These are phyloP conservation scores for Hiodon alosoides DNA, from an alignment of 2,113 vertebrate genomes.

Conservation along the genomic window DNA sequence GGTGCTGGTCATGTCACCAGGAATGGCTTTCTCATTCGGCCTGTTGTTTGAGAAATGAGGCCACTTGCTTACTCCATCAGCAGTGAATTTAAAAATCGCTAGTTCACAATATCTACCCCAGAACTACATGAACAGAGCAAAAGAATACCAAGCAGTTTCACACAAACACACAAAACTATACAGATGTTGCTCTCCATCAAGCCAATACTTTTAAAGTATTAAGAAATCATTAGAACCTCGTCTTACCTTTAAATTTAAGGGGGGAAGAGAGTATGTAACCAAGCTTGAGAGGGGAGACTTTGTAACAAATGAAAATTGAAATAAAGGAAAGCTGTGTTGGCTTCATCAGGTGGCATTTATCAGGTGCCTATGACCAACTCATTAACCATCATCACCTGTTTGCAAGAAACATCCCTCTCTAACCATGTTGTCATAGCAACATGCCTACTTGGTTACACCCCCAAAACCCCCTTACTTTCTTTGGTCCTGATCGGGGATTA, in stretches of 20 bases:
- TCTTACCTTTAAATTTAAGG: not conserved
- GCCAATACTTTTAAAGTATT: too few relatives aligned
- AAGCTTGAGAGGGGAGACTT: not conserved
- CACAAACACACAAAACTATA: too few relatives aligned
- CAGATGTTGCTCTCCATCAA: too few relatives aligned
- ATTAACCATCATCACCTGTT: not conserved
- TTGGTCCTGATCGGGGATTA: not conserved
- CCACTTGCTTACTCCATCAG: not conserved
- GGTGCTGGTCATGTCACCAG: slow-evolving; percentile 6
- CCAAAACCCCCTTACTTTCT: slow-evolving; percentile 26
- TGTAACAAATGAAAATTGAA: not conserved
- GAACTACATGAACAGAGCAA: too few relatives aligned
- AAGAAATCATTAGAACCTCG: not conserved
- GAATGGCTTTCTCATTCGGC: not conserved
- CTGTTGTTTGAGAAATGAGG: slow-evolving; percentile 5
- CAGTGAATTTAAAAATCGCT: not conserved
- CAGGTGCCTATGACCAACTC: not conserved
- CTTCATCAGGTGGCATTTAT: slow-evolving; percentile 19
- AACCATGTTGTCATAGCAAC: slow-evolving; percentile 21
- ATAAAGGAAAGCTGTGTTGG: not conserved
- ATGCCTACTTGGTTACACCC: slow-evolving; percentile 1
- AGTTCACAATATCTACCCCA: too few relatives aligned
- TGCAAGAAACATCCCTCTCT: slow-evolving; percentile 8
- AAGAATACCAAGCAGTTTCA: too few relatives aligned
- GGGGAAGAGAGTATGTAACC: not conserved